A percentile compares a stretch with the other conserved stretches of the same genome.
Conservation (phyloP, 2,888 invertebrate genomes). For the Leptinotarsa juncta region DNA sequence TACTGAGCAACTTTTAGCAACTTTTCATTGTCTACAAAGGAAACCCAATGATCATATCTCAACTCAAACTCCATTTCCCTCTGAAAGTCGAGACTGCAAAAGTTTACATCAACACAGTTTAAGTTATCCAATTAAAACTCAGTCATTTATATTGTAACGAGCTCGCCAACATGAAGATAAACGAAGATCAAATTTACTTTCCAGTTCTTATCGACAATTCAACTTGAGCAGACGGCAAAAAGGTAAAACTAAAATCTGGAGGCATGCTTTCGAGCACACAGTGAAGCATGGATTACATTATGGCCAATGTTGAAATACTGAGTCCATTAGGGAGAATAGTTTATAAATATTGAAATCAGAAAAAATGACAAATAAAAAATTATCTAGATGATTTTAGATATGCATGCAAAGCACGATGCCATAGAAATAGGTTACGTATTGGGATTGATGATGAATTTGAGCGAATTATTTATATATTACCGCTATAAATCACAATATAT, state of each 20-base stretch:
- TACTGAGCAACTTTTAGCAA: constrained; percentile 10
- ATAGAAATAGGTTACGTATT: too few species aligned
- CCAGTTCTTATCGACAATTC: constrained; percentile 32
- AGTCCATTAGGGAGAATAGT: too few species aligned
- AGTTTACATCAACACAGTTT: constrained; percentile 40
- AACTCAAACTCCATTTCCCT: constrained; percentile 24
- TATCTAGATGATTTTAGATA: too few species aligned
- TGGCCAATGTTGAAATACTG: neutral
- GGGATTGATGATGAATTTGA: too few species aligned
- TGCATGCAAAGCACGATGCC: too few species aligned
- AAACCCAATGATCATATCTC: constrained; percentile 18
- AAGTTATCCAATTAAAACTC: constrained; percentile 42
- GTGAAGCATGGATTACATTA: constrained; percentile 8
- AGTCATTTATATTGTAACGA: constrained; percentile 37
- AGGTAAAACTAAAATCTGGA: constrained; percentile 17
- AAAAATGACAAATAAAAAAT: too few species aligned
- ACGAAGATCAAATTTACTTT: constrained; percentile 36
- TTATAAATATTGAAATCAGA: too few species aligned
- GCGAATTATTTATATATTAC: too few species aligned
- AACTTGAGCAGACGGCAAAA: constrained; percentile 27
- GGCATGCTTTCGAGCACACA: neutral
- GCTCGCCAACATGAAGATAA: constrained; percentile 34
- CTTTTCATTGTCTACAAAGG: constrained; percentile 20
- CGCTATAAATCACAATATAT: too few species aligned
- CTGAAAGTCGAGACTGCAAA: constrained; percentile 21